A percentile compares a stretch with the other conserved stretches of the same genome.
phyloP scores from a whole-genome alignment of 2,797 vertebrate genomes.

The Bufotes viridis region DNA sequence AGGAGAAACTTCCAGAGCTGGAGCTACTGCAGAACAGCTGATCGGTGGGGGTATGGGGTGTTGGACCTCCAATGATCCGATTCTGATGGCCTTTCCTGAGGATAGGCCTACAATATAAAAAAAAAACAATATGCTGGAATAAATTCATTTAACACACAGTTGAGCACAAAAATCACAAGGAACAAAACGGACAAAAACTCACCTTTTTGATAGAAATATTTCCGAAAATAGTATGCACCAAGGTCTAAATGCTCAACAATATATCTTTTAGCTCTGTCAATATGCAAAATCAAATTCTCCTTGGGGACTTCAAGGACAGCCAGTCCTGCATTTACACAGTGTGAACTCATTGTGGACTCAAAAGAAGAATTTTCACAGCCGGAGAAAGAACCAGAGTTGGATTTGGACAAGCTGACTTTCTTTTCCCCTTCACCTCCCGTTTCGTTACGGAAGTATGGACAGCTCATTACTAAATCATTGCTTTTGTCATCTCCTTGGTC shows the following conservation, averaged over 20 bases:
- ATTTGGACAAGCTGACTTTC: conserved; percentile 85
- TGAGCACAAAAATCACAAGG: neutral
- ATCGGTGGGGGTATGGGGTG: too few relatives aligned
- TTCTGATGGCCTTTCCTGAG: too few relatives aligned
- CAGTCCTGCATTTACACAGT: conserved; percentile 93
- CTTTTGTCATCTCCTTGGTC: conserved; percentile 92
- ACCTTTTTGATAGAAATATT: conserved; percentile 95
- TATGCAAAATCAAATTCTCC: conserved; percentile 84
- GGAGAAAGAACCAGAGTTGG: conserved; percentile 85
- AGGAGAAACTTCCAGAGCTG: too few relatives aligned
- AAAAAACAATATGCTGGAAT: neutral
- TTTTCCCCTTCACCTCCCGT: conserved; percentile 89
- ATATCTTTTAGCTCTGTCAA: conserved; percentile 91
- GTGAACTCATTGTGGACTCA: conserved; percentile 86
- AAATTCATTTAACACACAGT: neutral
- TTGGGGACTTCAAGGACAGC: conserved; percentile 93
- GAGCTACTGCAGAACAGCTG: too few relatives aligned
- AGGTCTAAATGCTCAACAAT: conserved; percentile 95
- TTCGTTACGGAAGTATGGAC: conserved; percentile 96
- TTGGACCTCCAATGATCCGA: too few relatives aligned
- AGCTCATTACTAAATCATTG: conserved; percentile 92
- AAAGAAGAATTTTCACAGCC: conserved; percentile 85
- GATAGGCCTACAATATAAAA: too few relatives aligned
- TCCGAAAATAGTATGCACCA: conserved; percentile 93
- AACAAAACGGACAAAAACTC: conserved; percentile 65